Conservation (phyloP, 2,888 invertebrate species). For the Dolomedes plantarius region DNA sequence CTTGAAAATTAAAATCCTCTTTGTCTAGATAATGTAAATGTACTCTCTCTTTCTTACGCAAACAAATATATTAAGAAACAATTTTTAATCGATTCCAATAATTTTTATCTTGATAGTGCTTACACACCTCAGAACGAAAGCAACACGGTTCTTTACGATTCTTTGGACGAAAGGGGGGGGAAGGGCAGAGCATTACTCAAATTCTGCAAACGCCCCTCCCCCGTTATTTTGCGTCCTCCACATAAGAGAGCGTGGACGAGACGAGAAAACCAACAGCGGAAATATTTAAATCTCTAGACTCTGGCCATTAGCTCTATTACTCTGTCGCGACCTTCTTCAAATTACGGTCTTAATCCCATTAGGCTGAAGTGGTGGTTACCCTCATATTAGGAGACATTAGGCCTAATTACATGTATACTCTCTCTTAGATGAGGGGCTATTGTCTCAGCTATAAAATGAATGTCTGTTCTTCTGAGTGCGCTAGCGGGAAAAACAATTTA, state of each 20-base stretch:
- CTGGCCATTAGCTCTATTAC: slow-evolving; percentile 15
- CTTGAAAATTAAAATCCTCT: no score
- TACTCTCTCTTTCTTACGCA: no score
- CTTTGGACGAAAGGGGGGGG: no score
- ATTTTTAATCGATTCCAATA: no score
- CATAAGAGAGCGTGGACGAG: background rate
- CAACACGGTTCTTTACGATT: no score
- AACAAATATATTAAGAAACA: no score
- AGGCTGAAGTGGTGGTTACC: slow-evolving; percentile 37
- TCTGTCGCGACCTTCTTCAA: slow-evolving; percentile 30
- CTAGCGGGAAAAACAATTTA: background rate
- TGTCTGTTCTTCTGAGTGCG: slow-evolving; percentile 3
- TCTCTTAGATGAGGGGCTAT: background rate
- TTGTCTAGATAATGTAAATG: no score
- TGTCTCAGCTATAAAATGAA: slow-evolving; percentile 20
- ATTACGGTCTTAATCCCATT: slow-evolving; percentile 36
- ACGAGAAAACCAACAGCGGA: background rate
- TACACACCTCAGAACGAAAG: no score
- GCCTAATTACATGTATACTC: slow-evolving; percentile 30
- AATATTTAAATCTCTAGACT: slow-evolving; percentile 21
- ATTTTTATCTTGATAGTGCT: no score
- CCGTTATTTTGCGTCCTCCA: background rate
- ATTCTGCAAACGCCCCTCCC: background rate
- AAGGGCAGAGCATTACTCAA: no score
- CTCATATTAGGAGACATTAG: slow-evolving; percentile 46